Conservation (phyloP, 2,797 vertebrate species). For the Argentina silus region DNA sequence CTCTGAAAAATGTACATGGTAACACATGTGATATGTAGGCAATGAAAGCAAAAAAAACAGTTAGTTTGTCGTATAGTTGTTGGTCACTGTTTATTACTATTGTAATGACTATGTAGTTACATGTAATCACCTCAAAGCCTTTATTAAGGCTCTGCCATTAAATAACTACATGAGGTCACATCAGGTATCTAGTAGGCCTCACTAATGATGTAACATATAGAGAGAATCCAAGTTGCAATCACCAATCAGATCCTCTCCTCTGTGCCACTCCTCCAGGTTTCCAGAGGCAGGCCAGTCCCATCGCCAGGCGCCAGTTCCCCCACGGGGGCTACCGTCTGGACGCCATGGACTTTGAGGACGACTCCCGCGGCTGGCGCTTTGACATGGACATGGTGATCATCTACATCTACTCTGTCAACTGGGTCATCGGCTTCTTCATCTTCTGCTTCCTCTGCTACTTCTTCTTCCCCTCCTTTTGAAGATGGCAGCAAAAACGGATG, state of each 20-base stretch:
- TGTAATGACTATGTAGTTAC: too few species aligned
- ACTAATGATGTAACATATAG: too few species aligned
- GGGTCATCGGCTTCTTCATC: conserved; percentile 92
- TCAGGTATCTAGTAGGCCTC: too few species aligned
- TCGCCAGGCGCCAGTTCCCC: conserved; percentile 85
- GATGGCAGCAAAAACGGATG: background rate
- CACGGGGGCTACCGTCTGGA: conserved; percentile 87
- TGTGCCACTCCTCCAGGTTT: conserved; percentile 74
- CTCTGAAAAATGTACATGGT: too few species aligned
- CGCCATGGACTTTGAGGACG: conserved; percentile 86
- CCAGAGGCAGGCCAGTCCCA: conserved; percentile 79
- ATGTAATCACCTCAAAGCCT: too few species aligned
- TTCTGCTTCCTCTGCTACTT: conserved; percentile 94
- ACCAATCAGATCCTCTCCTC: background rate
- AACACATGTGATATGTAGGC: too few species aligned
- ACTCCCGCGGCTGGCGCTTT: conserved; percentile 85
- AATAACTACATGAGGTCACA: too few species aligned
- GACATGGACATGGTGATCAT: conserved; percentile 97
- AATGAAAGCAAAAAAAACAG: too few species aligned
- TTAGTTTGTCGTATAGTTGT: too few species aligned
- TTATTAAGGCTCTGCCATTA: too few species aligned
- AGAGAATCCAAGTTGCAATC: background rate
- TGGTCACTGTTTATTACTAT: too few species aligned
- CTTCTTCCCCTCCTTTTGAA: conserved; percentile 84
- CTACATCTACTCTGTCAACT: conserved; percentile 95